Evolutionary conservation across 2,797 vertebrate genomes (phyloP), one percentile per base, ranked within the genome.

Genomic region (Chromobotia macracanthus): DNA sequence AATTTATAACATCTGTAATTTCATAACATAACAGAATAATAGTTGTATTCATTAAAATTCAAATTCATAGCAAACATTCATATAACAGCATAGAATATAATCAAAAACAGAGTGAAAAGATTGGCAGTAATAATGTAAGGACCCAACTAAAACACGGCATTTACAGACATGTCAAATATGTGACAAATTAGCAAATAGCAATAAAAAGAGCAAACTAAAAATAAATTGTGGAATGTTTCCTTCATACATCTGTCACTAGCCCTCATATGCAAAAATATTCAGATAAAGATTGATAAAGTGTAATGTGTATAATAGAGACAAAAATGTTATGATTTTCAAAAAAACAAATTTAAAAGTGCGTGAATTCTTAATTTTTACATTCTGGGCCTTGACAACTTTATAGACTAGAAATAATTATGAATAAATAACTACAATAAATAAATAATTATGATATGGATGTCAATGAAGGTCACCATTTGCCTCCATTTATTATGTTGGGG

Each of bases 101-200:
- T 92, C 82, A 90, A 84, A 91, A 92, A 92, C 90, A 93, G 60
- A 91, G 87, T 89, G 90, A 90, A 89, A 90, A 89, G 86, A 91
- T 87, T 91, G 87, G 86, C 87, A 82, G 89, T 84, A 80, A 85
- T 84, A 86, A 87, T 88, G 87, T 86, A 86, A 84, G 83, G 74
- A 84, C 61, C 79, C 87, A 66, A 84, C 48, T 82, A 82, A 91
- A 89, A 44, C 71, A 79, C 56, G 23, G 75, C 51, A 13, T 81
- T 72, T 48, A 75, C 65, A 82, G 63, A 48, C 71, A 38, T 78
- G 46, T 82, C 28, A 81, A 66, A 70, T 77, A 51, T 23, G n/a
- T 67, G 72, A 58, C 72, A 50, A 63, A 50, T 5, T 58, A 13
- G 56, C n/a, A n/a, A 31, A 31, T 31, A 31, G 3, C 58, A 25